Evolutionary conservation across 2,797 vertebrate species (phyloP).

Genomic region (Coluber constrictor): DNA sequence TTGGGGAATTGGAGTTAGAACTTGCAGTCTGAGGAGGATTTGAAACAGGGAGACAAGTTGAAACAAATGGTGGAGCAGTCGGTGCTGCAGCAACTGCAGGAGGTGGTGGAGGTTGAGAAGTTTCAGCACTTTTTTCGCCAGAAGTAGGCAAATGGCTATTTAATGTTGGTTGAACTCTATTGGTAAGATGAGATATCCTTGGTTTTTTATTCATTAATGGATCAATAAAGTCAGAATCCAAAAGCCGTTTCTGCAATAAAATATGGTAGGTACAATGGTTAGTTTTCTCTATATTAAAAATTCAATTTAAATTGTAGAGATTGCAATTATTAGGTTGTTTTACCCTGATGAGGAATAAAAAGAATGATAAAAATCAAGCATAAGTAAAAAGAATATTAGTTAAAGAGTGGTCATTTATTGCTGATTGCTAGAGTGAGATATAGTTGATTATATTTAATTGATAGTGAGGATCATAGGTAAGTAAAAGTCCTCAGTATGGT

Average conservation of each 20-base stretch:
- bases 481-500: background rate
- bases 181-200: constrained; percentile 84
- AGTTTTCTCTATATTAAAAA: background rate
- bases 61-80: constrained; percentile 66
- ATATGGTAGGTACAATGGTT: background rate
- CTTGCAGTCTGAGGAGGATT: constrained; percentile 77
- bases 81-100: constrained; percentile 36
- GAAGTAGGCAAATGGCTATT: constrained; percentile 61
- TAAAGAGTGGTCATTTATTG: background rate
- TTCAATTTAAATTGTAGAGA: background rate
- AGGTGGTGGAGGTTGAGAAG: constrained; percentile 60
- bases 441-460: background rate
- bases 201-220: constrained; percentile 85
- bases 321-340: background rate
- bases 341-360: background rate
- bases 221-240: constrained; percentile 78
- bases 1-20: constrained; percentile 84
- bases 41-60: constrained; percentile 53
- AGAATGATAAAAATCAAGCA: background rate
- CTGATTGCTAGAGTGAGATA: background rate
- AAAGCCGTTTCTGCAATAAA: constrained; percentile 75
- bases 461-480: background rate
- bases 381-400: background rate
- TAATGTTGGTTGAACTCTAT: constrained; percentile 68
- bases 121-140: constrained; percentile 63